A percentile compares a stretch with the other conserved stretches of the same genome.
Evolutionary conservation across 2,888 invertebrate genomes (phyloP).

Genomic region (Metalampra italica): DNA sequence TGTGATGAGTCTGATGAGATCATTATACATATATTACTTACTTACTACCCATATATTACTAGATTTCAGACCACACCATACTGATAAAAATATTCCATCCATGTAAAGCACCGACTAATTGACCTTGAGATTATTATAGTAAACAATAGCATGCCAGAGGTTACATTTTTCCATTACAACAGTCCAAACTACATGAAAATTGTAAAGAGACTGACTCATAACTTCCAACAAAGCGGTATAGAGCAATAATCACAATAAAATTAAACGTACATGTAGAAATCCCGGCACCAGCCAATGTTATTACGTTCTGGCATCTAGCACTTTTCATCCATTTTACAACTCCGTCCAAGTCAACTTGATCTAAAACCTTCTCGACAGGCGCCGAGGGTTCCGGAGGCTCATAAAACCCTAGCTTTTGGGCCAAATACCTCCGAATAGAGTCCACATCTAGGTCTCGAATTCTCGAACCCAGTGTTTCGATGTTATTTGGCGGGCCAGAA

Average conservation of each 20-base stretch:
- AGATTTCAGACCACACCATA: not conserved
- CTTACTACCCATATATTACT: not conserved
- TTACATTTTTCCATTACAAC: conserved; percentile 2
- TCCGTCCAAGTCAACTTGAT: conserved; percentile 85
- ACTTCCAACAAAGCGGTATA: too few species aligned
- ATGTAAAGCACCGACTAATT: not conserved
- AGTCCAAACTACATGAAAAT: not conserved
- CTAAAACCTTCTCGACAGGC: conserved; percentile 74
- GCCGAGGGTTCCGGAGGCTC: conserved; percentile 57
- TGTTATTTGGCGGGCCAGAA: conserved; percentile 54
- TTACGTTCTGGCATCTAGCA: conserved; percentile 88
- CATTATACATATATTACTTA: not conserved
- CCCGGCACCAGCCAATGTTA: conserved; percentile 97
- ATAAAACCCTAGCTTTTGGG: conserved; percentile 80
- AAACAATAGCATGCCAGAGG: conserved; percentile 22
- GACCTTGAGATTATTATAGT: conserved; percentile 18
- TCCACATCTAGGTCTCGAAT: conserved; percentile 79
- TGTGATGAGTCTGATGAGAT: too few species aligned
- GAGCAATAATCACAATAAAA: not conserved
- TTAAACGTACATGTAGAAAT: conserved; percentile 92
- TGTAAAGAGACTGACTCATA: too few species aligned
- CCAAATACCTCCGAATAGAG: conserved; percentile 81
- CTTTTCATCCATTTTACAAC: conserved; percentile 88
- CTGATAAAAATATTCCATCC: conserved; percentile 6
- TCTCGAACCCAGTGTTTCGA: conserved; percentile 51